A percentile compares a stretch with the other conserved stretches of the same genome.
Conservation (phyloP, 2,113 vertebrate genomes). For the Dasyprocta punctata region DNA sequence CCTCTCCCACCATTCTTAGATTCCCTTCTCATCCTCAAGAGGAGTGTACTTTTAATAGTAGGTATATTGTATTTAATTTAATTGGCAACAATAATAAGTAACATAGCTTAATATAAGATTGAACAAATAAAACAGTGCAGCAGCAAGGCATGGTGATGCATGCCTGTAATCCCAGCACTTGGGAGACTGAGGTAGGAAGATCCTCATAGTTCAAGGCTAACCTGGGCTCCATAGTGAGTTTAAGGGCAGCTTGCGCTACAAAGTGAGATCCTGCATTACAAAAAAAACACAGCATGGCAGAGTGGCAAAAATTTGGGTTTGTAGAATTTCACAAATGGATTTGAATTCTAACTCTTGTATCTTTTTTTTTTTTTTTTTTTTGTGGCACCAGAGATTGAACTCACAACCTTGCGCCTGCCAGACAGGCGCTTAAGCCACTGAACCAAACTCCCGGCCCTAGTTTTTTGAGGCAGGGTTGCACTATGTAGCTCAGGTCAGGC, state of each 20-base stretch:
- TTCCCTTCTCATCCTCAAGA: background rate
- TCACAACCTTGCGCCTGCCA: too few relatives aligned
- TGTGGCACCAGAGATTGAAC: too few relatives aligned
- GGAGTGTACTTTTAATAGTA: background rate
- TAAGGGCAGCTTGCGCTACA: background rate
- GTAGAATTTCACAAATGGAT: slow-evolving; percentile 1
- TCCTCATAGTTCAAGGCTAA: background rate
- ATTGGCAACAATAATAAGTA: slow-evolving; percentile 24
- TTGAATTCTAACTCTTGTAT: slow-evolving; percentile 40
- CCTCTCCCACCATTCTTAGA: background rate
- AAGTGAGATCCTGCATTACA: background rate
- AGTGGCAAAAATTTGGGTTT: background rate
- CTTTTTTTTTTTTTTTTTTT: too few relatives aligned
- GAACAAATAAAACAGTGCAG: background rate
- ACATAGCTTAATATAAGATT: background rate
- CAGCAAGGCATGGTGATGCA: background rate
- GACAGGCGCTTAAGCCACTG: too few relatives aligned
- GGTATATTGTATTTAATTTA: background rate
- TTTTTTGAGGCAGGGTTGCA: too few relatives aligned
- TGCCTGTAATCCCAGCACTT: background rate
- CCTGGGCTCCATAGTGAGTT: background rate
- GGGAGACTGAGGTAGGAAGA: background rate
- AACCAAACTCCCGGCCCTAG: too few relatives aligned
- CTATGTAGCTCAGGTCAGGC: too few relatives aligned
- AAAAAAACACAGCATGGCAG: background rate